phyloP scores from a whole-genome alignment of 2,113 vertebrate species.

The Pelvicachromis taeniatus region DNA sequence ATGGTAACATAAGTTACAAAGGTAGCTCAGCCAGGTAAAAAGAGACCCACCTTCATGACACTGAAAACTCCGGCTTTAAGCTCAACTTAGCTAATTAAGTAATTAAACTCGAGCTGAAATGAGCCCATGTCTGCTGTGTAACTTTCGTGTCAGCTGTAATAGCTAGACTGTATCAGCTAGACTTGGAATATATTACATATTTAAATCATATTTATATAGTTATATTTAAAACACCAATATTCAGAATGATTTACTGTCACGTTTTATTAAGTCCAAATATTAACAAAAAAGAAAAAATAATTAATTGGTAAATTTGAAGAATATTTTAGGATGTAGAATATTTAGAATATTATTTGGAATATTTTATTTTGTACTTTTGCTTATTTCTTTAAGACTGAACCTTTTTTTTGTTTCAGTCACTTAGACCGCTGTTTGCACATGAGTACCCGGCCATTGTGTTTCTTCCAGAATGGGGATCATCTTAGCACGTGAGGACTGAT shows the following conservation, averaged over 20 bases:
- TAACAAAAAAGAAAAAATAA: background rate
- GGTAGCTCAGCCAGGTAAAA: background rate
- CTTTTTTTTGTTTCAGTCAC: background rate
- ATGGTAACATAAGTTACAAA: background rate
- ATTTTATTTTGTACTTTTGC: background rate
- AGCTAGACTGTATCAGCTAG: background rate
- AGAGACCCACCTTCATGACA: background rate
- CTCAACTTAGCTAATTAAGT: background rate
- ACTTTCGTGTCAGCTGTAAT: background rate
- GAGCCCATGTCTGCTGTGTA: rapidly evolving
- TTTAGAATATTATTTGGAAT: background rate
- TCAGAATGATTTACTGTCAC: background rate
- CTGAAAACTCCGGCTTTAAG: background rate
- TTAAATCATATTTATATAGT: background rate
- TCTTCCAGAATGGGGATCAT: background rate
- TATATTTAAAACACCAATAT: background rate
- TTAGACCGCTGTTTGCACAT: background rate
- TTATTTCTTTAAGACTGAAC: background rate
- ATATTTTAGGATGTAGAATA: background rate
- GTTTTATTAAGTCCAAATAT: background rate
- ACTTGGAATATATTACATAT: background rate
- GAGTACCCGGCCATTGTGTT: background rate
- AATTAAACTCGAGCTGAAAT: background rate
- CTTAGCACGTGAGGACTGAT: background rate
- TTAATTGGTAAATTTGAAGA: background rate